phyloP scores from a whole-genome alignment of 2,797 vertebrate genomes.

The Mus caroli region DNA sequence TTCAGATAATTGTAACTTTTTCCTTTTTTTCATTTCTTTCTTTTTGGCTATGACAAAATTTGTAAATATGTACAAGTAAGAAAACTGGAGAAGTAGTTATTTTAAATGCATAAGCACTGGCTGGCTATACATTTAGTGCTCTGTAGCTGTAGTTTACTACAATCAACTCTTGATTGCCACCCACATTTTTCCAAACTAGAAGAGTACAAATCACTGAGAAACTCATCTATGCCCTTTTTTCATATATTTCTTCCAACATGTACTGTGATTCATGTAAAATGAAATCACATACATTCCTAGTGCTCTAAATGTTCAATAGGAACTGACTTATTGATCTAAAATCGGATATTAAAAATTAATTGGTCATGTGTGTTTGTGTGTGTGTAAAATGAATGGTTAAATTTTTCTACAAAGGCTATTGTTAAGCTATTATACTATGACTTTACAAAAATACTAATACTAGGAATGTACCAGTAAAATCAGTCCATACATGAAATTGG shows the following conservation, averaged over 20 bases:
- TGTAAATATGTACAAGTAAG: constrained; percentile 53
- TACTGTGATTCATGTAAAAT: constrained; percentile 59
- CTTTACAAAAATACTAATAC: constrained; percentile 32
- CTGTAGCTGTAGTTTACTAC: constrained; percentile 71
- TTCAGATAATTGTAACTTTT: background rate
- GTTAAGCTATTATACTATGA: background rate
- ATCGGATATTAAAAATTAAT: constrained; percentile 32
- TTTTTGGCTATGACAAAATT: constrained; percentile 58
- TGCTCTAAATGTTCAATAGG: constrained; percentile 45
- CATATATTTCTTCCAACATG: background rate
- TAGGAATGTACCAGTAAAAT: background rate
- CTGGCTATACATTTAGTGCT: constrained; percentile 55
- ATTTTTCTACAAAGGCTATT: background rate
- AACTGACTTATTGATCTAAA: constrained; percentile 15
- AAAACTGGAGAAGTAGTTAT: constrained; percentile 57
- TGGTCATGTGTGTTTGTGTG: background rate
- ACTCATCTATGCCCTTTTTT: constrained; percentile 1
- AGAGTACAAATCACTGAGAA: constrained; percentile 66
- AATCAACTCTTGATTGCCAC: constrained; percentile 77
- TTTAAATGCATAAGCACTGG: constrained; percentile 52
- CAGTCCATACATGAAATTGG: background rate
- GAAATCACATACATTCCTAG: constrained; percentile 40
- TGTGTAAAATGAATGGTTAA: constrained; percentile 17
- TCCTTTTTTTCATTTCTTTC: background rate
- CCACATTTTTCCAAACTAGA: constrained; percentile 18